Evolutionary conservation across 2,797 vertebrate genomes (phyloP).

Genomic region (Euthynnus affinis): DNA sequence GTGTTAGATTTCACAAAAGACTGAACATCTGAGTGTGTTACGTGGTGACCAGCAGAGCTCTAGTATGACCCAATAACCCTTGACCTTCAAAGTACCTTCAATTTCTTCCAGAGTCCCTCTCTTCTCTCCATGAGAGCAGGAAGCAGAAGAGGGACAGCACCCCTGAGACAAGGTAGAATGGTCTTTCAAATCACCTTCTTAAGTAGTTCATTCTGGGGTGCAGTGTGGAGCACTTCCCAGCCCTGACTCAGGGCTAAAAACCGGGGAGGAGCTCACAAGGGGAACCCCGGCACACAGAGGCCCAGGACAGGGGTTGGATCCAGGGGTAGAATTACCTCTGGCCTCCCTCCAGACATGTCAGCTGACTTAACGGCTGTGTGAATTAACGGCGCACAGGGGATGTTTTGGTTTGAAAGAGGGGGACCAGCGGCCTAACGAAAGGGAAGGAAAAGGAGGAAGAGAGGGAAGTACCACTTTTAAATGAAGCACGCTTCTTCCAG

Average conservation of each 20-base stretch:
- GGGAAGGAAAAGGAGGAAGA: conserved; percentile 37
- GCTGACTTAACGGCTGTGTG: conserved; percentile 81
- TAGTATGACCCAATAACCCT: conserved; percentile 50
- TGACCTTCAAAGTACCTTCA: conserved; percentile 36
- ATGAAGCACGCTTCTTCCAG: conserved; percentile 72
- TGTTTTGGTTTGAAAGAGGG: conserved; percentile 84
- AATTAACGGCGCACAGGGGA: conserved; percentile 73
- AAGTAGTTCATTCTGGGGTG: conserved; percentile 77
- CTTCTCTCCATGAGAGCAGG: conserved; percentile 60
- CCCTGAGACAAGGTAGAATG: conserved; percentile 69
- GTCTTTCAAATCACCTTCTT: conserved; percentile 76
- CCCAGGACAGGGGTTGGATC: conserved; percentile 76
- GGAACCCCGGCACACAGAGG: conserved; percentile 78
- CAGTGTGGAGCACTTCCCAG: conserved; percentile 61
- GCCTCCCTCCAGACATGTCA: conserved; percentile 78
- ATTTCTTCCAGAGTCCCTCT: conserved; percentile 50
- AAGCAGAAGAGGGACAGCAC: conserved; percentile 73
- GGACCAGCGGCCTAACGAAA: conserved; percentile 55
- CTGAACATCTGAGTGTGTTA: conserved; percentile 3
- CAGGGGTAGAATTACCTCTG: conserved; percentile 80
- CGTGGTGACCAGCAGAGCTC: conserved; percentile 26
- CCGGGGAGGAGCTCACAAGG: conserved; percentile 75
- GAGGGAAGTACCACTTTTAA: conserved; percentile 72
- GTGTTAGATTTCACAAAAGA: conserved; percentile 27
- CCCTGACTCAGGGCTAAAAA: conserved; percentile 56